A percentile compares a stretch with the other conserved stretches of the same genome.
Conservation (phyloP, 2,113 vertebrate species). For the Dunckerocampus dactyliophorus region DNA sequence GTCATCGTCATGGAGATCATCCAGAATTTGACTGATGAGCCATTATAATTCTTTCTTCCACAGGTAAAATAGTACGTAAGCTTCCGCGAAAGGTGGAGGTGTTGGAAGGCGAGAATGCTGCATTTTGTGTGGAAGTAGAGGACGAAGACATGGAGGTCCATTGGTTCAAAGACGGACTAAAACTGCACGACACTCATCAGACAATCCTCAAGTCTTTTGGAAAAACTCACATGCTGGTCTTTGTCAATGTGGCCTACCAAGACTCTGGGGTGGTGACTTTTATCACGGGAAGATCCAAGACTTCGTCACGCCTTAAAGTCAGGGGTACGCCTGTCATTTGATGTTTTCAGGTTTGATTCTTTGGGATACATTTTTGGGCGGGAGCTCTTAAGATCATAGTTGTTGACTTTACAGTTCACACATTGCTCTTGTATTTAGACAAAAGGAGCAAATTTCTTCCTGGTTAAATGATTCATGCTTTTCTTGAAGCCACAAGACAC, state of each 20-base stretch:
- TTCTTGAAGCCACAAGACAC: conserved; percentile 75
- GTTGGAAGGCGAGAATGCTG: conserved; percentile 88
- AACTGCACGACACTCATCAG: conserved; percentile 73
- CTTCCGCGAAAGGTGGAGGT: conserved; percentile 89
- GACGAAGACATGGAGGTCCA: conserved; percentile 74
- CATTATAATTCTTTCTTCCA: not conserved
- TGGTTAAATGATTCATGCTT: not conserved
- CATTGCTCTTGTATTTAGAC: not conserved
- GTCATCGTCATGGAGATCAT: not conserved
- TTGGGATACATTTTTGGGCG: too few relatives aligned
- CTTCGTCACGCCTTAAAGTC: conserved; percentile 85
- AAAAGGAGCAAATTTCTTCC: not conserved
- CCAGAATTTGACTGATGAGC: not conserved
- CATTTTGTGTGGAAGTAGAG: conserved; percentile 86
- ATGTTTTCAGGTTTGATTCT: not conserved
- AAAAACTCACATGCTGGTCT: conserved; percentile 88
- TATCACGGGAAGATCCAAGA: conserved; percentile 77
- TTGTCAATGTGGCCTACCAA: conserved; percentile 82
- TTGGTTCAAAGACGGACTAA: conserved; percentile 84
- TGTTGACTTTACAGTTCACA: not conserved
- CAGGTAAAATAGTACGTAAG: conserved; percentile 72
- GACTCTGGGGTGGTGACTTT: conserved; percentile 88
- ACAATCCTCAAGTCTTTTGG: conserved; percentile 86
- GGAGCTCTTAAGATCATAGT: not conserved
- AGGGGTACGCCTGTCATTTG: conserved; percentile 75